Conservation (phyloP, 2,113 vertebrate genomes). For the Nerophis ophidion region DNA sequence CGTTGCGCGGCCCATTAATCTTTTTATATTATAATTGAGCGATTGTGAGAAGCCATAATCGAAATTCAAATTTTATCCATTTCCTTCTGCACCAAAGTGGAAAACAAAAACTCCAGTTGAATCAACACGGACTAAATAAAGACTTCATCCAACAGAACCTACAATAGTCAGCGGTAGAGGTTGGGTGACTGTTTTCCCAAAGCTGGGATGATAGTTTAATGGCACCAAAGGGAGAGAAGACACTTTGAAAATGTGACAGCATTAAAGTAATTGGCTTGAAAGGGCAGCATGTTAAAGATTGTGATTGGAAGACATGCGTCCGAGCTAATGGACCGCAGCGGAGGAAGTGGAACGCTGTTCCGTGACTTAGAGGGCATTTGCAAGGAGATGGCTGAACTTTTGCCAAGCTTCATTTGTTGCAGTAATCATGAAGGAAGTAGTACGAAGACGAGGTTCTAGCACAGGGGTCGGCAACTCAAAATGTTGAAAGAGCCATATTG, state of each 20-base stretch:
- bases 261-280: slow-evolving; percentile 11
- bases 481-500: too few species aligned
- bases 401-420: slow-evolving; percentile 2
- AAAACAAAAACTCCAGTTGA: too few species aligned
- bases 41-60: too few species aligned
- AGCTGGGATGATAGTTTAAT: slow-evolving; percentile 2
- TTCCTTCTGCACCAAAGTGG: too few species aligned
- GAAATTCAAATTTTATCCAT: too few species aligned
- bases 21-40: too few species aligned
- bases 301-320: slow-evolving; percentile 11
- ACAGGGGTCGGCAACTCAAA: too few species aligned
- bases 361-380: slow-evolving; percentile 7
- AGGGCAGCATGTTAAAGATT: slow-evolving; percentile 6
- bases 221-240: slow-evolving; percentile 1
- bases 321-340: slow-evolving; percentile 5
- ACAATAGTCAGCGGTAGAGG: too few species aligned
- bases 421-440: background rate
- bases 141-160: too few species aligned
- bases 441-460: background rate
- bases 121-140: too few species aligned
- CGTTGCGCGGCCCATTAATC: too few species aligned
- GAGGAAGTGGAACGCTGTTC: background rate
- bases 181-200: background rate
- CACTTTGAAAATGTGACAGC: slow-evolving; percentile 3
- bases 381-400: slow-evolving; percentile 10